Base-by-base conservation (phyloP, 1,140 invertebrate species). In the Ceratitis capitata region DNA sequence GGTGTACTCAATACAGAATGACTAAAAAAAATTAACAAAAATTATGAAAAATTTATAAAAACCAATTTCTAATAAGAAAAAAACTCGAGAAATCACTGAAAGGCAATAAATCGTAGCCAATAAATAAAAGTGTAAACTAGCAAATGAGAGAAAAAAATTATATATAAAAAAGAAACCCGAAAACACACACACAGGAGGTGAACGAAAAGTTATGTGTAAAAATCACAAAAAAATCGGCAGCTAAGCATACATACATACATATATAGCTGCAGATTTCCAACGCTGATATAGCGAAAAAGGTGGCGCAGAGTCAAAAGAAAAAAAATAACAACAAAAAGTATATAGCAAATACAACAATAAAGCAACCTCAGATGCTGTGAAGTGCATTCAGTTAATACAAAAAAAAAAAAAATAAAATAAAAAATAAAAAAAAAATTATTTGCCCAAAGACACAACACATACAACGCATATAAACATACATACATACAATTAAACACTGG, bases 1-100 rank as follows among this genome's bases (percentile, higher is more conserved):
- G n/a, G n/a, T n/a, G n/a, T n/a, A n/a, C n/a, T n/a, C 19, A 56
- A 56, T 56, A n/a, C n/a, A 56, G 19, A 56, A 56, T 56, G n/a
- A 56, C 51, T 56, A 23, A 23, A 7, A 53, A 53, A 53, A 6
- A 53, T 19, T 23, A 23, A 2, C 6, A 23, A 56, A 53, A 56
- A 53, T 2, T 56, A n/a, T 23, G 23, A n/a, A 23, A 85, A 78
- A 78, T 49, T 45, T 78, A 74, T 39, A 32, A 64, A 69, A 64
- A 85, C 42, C 45, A 49, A 53, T n/a, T n/a, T n/a, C n/a, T n/a
- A n/a, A 61, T 69, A 53, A 78, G 2, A 85, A 85, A 85, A 53
- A 14, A 78, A 12, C n/a, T n/a, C 23, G 58, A 53, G 29, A 85
- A 83, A 64, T 61, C 45, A 47, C 61, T 12, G 56, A 58, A 83